Percentiles rank a stretch among this genome's conserved stretches.
Conservation (phyloP, 2,113 vertebrate genomes). For the Sinocyclocheilus anshuiensis region DNA sequence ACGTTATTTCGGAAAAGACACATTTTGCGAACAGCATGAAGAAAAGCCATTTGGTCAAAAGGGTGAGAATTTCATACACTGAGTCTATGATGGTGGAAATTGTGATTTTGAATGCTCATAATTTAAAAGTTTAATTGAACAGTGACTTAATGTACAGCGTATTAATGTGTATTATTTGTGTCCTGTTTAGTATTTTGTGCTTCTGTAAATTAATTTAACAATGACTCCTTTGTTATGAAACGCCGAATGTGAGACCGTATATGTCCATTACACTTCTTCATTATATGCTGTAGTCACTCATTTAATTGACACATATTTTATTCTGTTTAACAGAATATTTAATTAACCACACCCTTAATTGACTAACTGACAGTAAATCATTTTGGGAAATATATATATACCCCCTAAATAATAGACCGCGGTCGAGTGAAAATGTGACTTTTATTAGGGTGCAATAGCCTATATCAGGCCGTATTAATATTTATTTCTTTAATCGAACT, state of each 20-base stretch:
- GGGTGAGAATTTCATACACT: constrained; percentile 74
- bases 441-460: background rate
- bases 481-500: no score
- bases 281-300: background rate
- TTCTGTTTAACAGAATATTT: background rate
- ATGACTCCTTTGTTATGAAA: constrained; percentile 40
- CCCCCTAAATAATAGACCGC: background rate
- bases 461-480: no score
- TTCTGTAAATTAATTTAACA: background rate
- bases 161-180: background rate
- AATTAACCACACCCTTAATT: constrained; percentile 27
- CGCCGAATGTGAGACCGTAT: background rate
- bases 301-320: background rate
- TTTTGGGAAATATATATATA: background rate
- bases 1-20: background rate
- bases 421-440: background rate
- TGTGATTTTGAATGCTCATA: background rate
- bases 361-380: background rate
- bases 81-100: background rate
- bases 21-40: constrained; percentile 75
- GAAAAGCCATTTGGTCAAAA: constrained; percentile 82
- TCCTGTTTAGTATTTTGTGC: no score
- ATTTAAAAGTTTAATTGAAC: background rate
- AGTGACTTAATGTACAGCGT: background rate
- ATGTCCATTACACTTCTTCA: background rate